Conservation (phyloP, 2,888 invertebrate genomes). For the Sarcophaga rosellei region DNA sequence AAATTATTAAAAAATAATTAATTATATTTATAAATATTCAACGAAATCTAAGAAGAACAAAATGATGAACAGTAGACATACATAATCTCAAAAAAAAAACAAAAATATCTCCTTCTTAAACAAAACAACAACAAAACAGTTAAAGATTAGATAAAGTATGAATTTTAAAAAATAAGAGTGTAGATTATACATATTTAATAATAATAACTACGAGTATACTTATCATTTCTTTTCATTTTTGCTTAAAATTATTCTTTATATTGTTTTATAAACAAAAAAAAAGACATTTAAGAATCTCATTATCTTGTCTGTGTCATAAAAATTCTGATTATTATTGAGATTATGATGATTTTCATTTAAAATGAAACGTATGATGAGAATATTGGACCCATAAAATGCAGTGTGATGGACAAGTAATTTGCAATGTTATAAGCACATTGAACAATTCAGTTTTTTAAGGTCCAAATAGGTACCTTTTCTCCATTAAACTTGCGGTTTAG, state of each 20-base stretch:
- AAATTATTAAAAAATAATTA: background rate
- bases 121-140: background rate
- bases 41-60: constrained; percentile 24
- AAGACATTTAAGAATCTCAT: background rate
- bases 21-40: constrained; percentile 28
- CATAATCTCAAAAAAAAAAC: background rate
- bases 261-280: background rate
- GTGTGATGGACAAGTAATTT: too few species aligned
- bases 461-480: too few species aligned
- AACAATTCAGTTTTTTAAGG: too few species aligned
- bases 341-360: background rate
- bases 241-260: background rate
- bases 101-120: background rate
- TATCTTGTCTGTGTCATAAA: background rate
- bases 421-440: too few species aligned
- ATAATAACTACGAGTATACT: background rate
- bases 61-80: background rate
- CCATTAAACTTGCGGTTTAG: too few species aligned
- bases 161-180: background rate
- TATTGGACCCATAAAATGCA: too few species aligned
- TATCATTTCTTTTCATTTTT: background rate
- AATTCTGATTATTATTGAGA: background rate
- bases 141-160: background rate
- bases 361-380: background rate
- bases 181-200: background rate